Evolutionary conservation across 2,113 vertebrate species (phyloP).

Genomic region (Ciconia stormi): DNA sequence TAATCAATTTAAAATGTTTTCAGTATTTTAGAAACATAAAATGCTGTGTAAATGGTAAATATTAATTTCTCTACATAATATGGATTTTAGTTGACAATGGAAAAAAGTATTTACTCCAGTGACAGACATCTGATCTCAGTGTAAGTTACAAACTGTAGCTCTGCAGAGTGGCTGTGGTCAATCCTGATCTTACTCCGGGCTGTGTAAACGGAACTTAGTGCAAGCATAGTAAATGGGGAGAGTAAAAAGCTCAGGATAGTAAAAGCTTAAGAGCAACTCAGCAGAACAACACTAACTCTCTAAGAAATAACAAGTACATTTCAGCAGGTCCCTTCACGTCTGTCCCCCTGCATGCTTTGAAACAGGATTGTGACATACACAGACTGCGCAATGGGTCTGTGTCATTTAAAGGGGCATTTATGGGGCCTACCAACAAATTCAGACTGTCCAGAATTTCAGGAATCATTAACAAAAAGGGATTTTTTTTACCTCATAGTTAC

Average conservation of each 20-base stretch:
- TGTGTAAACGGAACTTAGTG: not conserved
- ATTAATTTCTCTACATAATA: not conserved
- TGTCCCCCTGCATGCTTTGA: not conserved
- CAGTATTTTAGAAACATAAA: not conserved
- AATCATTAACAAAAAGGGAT: not conserved
- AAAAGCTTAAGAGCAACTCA: not conserved
- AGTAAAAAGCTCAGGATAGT: not conserved
- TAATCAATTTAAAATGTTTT: not conserved
- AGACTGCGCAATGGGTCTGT: not conserved
- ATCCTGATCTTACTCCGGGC: not conserved
- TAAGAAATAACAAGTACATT: not conserved
- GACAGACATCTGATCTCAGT: not conserved
- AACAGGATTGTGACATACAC: not conserved
- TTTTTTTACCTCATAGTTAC: not conserved
- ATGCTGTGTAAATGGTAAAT: not conserved
- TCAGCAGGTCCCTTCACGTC: not conserved
- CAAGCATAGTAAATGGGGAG: not conserved
- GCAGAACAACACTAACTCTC: not conserved
- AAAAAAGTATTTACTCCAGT: not conserved
- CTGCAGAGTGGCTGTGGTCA: not conserved
- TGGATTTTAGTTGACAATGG: not conserved
- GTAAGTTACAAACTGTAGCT: not conserved
- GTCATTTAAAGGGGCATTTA: not conserved
- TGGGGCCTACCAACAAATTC: not conserved
- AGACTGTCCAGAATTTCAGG: not conserved